These are phyloP conservation scores for Podarcis cretensis DNA, from an alignment of 2,113 vertebrate genomes.

Conservation along the genomic window DNA sequence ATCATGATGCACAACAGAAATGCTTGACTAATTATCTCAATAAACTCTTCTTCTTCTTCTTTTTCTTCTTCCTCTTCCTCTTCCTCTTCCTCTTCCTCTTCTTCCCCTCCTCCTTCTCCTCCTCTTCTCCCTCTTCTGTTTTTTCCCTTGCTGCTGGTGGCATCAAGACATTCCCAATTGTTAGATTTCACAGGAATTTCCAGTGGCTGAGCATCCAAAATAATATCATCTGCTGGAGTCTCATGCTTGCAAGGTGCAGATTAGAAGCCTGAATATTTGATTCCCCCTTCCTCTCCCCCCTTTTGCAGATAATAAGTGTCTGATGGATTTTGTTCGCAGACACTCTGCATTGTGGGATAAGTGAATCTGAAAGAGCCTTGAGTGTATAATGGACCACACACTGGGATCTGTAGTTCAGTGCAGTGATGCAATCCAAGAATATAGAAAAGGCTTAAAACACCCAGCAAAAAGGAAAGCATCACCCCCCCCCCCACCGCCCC, in stretches of 20 bases:
- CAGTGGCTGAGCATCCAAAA: background rate
- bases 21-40: background rate
- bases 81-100: too few species aligned
- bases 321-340: conserved; percentile 16
- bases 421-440: background rate
- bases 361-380: conserved; percentile 8
- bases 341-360: background rate
- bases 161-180: background rate
- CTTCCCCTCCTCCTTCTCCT: too few species aligned
- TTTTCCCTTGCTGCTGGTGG: background rate
- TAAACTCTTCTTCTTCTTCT: too few species aligned
- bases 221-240: background rate
- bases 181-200: background rate
- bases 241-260: background rate
- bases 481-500: background rate
- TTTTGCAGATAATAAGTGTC: background rate
- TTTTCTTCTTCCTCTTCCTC: too few species aligned
- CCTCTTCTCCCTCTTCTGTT: too few species aligned
- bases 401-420: background rate
- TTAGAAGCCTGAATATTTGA: background rate
- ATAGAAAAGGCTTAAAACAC: conserved; percentile 17
- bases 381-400: conserved; percentile 17
- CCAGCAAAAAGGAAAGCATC: background rate
- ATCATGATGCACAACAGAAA: background rate
- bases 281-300: too few species aligned